Percentiles rank a stretch among this genome's conserved stretches.
These are phyloP conservation scores for Mycteria americana DNA, from an alignment of 2,797 vertebrate species.

Conservation along the genomic window DNA sequence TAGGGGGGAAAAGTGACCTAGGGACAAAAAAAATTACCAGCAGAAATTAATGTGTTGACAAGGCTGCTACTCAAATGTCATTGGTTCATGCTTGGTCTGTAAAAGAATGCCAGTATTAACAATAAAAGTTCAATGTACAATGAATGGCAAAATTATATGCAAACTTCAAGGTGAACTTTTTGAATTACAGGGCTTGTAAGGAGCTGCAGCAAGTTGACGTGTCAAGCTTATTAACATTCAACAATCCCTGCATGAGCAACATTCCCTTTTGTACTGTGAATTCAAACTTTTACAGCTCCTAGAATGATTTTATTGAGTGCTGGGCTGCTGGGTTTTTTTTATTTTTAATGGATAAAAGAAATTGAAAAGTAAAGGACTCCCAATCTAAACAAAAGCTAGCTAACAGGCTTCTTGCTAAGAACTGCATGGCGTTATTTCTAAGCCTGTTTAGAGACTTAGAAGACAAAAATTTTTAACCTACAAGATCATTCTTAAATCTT, in stretches of 20 bases:
- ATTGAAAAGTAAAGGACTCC: not conserved
- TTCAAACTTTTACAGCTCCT: slow-evolving; percentile 20
- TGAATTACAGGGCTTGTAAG: slow-evolving; percentile 16
- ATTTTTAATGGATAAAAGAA: slow-evolving; percentile 26
- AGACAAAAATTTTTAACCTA: not conserved
- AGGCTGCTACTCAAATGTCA: not conserved
- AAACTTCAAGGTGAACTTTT: slow-evolving; percentile 66
- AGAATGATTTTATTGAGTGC: slow-evolving; percentile 28
- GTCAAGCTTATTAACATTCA: slow-evolving; percentile 44
- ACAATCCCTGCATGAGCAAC: not conserved
- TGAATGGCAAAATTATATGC: slow-evolving; percentile 18
- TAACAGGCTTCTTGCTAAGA: not conserved
- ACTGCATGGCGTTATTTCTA: not conserved
- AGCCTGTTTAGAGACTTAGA: not conserved
- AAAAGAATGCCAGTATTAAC: slow-evolving; percentile 1
- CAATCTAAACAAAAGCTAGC: not conserved
- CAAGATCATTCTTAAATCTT: not conserved
- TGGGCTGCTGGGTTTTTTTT: not conserved
- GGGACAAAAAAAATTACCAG: not conserved
- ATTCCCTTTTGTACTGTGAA: slow-evolving; percentile 19
- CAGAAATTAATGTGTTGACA: slow-evolving; percentile 11
- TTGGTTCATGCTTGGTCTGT: not conserved
- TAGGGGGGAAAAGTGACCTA: not conserved
- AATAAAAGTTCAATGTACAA: not conserved
- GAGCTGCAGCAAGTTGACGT: not conserved